Base-by-base conservation (phyloP, 1,140 invertebrate genomes). In the Bombus sibiricus region DNA sequence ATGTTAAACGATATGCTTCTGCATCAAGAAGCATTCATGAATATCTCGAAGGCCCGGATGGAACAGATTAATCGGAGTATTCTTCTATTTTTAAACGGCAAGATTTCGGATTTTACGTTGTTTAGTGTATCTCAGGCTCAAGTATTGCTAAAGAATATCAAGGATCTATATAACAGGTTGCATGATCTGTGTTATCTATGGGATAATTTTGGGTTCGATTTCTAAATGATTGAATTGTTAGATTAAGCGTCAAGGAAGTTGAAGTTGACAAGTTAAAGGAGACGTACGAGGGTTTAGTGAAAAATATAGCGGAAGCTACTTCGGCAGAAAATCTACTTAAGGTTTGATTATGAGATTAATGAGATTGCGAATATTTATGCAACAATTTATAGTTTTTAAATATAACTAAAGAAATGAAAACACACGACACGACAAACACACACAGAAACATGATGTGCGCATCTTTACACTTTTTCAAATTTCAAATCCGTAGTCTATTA, bases 151-250 rank as follows among this genome's bases (percentile, higher is more conserved):
- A 88, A 78, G n/a, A 81, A 62, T 66, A 71, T 84, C 25, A 91
- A 91, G 76, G 79, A 91, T 47, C 66, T 91, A 22, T 88, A 88
- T 62, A 64, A 87, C 64, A 91, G 88, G 90, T 91, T n/a, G 64
- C 53, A 71, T 41, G 18, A n/a, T 53, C 66, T 15, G n/a, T 81
- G 25, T 47, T 75, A 3, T 1, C 1, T 9, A 22, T 57, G 62
- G 39, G 25, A 5, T 75, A 66, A 75, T 43, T 74, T 25, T 34
- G 25, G 41, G 5, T 64, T 79, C 0, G 37, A 39, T 59, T 22
- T 83, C 64, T 43, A 57, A 68, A 53, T 18, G 3, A 84, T 34
- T 22, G 32, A 69, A 57, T 71, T 34, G 28, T 18, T 53, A 91
- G 90, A 66, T 76, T 91, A n/a, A 80, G 53, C 1, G 64, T 37